Evolutionary conservation across 2,888 invertebrate genomes (phyloP), one percentile per base, ranked within the genome.

Genomic region (Stomorhina lunata): DNA sequence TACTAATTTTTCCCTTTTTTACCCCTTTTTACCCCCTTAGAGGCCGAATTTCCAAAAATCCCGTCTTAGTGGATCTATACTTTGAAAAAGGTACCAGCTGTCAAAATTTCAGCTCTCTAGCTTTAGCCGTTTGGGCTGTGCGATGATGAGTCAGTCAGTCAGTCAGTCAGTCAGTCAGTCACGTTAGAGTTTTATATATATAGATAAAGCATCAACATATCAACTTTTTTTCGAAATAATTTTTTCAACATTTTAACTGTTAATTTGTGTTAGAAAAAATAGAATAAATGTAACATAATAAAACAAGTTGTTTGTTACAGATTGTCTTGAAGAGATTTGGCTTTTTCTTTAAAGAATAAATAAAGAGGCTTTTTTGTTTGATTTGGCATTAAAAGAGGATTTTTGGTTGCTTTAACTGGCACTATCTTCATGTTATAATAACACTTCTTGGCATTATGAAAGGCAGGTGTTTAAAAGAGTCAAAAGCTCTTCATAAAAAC

Each of bases 231-330:
- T 4, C 15, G 27, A 65, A 57, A 68, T 61, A 68, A 59, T 50
- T 81, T 72, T 71, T 66, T 15, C 55, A 65, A 77, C 76, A 81
- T 77, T 81, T 72, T 81, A 68, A 81, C 81, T 77, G 77, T 81
- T 81, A 81, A 72, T 81, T 77, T 81, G 12, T 69, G 50, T 53
- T 61, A 72, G 4, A 20, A 55, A 63, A 40, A 48, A 57, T 68
- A 29, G 27, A 65, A 65, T 22, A 65, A 37, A 65, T 32, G 22
- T 61, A 59, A 48, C 34, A 12, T 61, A 61, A 59, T 72, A 72
- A 79, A 79, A 79, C 79, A 72, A 79, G 79, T 79, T 79, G 79
- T 72, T 50, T 59, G 50, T 29, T 66, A 32, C 22, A 63, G 53
- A 63, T 71, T 45, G 25, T 71, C 10, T 71, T 34, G 29, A 4